phyloP scores from a whole-genome alignment of 2,113 vertebrate genomes.

The Pollachius pollachius region DNA sequence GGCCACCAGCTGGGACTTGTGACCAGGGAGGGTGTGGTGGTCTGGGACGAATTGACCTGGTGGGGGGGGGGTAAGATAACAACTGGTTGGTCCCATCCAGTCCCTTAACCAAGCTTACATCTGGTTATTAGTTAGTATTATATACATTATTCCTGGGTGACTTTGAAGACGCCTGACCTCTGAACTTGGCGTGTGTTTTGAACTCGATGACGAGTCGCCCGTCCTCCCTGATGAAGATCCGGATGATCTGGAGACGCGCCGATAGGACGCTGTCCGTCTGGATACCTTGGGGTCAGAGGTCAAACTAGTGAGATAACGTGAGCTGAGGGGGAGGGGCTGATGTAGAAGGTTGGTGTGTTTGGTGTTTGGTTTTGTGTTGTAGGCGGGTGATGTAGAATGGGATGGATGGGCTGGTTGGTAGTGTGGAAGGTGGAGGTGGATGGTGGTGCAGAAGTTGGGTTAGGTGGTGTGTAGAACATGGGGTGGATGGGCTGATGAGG shows the following conservation, averaged over 20 bases:
- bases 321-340: too few relatives aligned
- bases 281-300: constrained; percentile 77
- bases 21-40: constrained; percentile 91
- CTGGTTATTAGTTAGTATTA: too few relatives aligned
- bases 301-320: background rate
- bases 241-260: constrained; percentile 91
- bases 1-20: constrained; percentile 85
- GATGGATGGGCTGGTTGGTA: too few relatives aligned
- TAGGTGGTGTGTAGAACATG: too few relatives aligned
- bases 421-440: too few relatives aligned
- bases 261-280: constrained; percentile 98
- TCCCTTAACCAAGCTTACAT: too few relatives aligned
- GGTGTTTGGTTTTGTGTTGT: too few relatives aligned
- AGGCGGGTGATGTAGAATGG: too few relatives aligned
- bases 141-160: background rate
- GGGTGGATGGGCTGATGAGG: too few relatives aligned
- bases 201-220: constrained; percentile 96
- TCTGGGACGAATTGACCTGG: constrained; percentile 93
- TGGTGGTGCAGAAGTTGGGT: too few relatives aligned
- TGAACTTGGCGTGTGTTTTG: constrained; percentile 97
- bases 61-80: constrained; percentile 4
- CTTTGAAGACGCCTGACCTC: constrained; percentile 73
- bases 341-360: too few relatives aligned
- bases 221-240: constrained; percentile 95
- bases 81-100: background rate